A percentile compares a stretch with the other conserved stretches of the same genome.
Conservation (phyloP, 1,140 invertebrate species). For the Aleiodes sp. region DNA sequence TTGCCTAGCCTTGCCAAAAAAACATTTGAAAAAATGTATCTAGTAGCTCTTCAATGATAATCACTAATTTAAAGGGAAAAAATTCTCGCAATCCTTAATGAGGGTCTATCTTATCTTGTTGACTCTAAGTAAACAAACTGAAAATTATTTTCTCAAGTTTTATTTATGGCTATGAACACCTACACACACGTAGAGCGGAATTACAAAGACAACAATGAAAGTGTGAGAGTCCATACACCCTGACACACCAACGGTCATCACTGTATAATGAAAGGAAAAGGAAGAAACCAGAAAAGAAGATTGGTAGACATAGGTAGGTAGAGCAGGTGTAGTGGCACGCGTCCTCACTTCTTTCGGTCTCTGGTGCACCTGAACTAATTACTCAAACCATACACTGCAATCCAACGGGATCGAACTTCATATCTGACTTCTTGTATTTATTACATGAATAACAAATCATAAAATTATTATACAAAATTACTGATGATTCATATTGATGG, state of each 20-base stretch:
- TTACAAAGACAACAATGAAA: slow-evolving; percentile 38
- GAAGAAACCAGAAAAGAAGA: not conserved
- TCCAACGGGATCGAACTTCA: not conserved
- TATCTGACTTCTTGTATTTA: not conserved
- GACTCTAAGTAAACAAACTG: no score
- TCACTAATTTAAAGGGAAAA: no score
- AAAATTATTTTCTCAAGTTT: no score
- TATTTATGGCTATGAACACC: slow-evolving; percentile 43
- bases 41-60: no score
- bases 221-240: slow-evolving; percentile 43
- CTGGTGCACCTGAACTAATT: slow-evolving; percentile 57
- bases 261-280: not conserved
- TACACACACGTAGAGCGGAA: no score
- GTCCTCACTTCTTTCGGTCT: slow-evolving; percentile 39
- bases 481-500: not conserved
- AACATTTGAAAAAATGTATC: no score
- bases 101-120: no score
- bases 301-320: not conserved
- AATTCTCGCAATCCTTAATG: no score
- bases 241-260: not conserved
- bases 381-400: slow-evolving; percentile 8
- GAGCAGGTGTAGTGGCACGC: slow-evolving; percentile 48
- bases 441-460: no score
- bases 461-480: not conserved
- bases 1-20: no score